Evolutionary conservation across 92 coral and sea anemone genomes (phyloP).

Genomic region (Porites evermanni): DNA sequence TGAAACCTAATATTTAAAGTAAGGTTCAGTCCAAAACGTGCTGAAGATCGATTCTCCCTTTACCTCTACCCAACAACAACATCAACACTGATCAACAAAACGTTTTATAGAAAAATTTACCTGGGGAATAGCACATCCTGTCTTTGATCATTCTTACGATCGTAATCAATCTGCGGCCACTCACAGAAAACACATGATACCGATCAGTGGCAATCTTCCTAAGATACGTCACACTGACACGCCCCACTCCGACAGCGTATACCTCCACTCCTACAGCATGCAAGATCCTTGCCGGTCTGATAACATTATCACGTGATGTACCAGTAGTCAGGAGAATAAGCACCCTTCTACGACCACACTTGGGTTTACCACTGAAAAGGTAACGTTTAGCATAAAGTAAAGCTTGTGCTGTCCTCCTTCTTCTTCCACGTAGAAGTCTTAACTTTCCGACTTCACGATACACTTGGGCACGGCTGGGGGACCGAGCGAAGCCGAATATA

Average conservation of each 20-base stretch:
- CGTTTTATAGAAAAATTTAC: background rate
- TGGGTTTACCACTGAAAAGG: slow-evolving; percentile 64
- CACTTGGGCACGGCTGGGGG: slow-evolving; percentile 42
- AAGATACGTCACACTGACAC: slow-evolving; percentile 23
- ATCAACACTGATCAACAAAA: too few relatives aligned
- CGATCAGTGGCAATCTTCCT: slow-evolving; percentile 32
- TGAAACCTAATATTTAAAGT: too few relatives aligned
- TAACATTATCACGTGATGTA: slow-evolving; percentile 64
- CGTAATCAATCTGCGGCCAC: slow-evolving; percentile 50
- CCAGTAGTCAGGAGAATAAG: slow-evolving; percentile 78
- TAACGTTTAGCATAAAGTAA: slow-evolving; percentile 61
- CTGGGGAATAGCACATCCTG: slow-evolving; percentile 72
- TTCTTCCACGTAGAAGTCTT: slow-evolving; percentile 39
- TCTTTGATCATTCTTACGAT: slow-evolving; percentile 61
- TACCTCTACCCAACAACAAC: too few relatives aligned
- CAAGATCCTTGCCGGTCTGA: slow-evolving; percentile 61
- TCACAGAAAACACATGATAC: slow-evolving; percentile 43
- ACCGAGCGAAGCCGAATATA: slow-evolving; percentile 44
- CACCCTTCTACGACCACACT: slow-evolving; percentile 74
- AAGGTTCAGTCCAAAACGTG: too few relatives aligned
- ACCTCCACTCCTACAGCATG: slow-evolving; percentile 70
- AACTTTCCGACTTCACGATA: slow-evolving; percentile 34
- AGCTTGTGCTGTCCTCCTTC: slow-evolving; percentile 60
- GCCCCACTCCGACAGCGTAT: slow-evolving; percentile 60
- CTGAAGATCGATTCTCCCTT: too few relatives aligned